Evolutionary conservation across 64 coral and sea anemone genomes (phyloP).

Genomic region (Cladopsammia gracilis): DNA sequence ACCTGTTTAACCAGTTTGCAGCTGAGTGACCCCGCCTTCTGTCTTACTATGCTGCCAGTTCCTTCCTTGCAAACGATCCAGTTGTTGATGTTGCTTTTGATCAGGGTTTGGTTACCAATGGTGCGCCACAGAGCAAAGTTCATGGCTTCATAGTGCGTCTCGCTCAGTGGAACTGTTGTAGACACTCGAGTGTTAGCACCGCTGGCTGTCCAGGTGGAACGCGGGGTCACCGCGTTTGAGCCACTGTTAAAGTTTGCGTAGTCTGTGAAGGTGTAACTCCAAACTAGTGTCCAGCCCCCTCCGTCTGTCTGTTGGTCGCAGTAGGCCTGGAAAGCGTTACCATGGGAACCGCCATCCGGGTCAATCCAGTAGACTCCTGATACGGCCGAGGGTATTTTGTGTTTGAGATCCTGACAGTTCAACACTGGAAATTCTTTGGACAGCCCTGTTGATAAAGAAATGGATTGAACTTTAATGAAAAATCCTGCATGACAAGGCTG

Average conservation of each 20-base stretch:
- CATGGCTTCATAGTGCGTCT: slow-evolving; percentile 33
- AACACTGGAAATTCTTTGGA: background rate
- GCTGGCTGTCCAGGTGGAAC: slow-evolving; percentile 36
- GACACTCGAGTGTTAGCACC: slow-evolving; percentile 11
- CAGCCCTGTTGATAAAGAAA: background rate
- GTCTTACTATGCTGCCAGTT: slow-evolving; percentile 26
- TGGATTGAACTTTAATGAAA: no score
- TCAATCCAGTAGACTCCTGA: slow-evolving; percentile 65
- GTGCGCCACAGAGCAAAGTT: slow-evolving; percentile 48
- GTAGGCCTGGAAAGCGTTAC: slow-evolving; percentile 48
- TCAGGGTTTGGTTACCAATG: slow-evolving; percentile 44
- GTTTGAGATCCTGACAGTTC: slow-evolving; percentile 20
- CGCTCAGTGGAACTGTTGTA: slow-evolving; percentile 37
- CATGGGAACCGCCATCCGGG: slow-evolving; percentile 1
- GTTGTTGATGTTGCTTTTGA: slow-evolving; percentile 82
- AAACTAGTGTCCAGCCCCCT: slow-evolving; percentile 84
- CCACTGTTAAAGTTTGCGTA: slow-evolving; percentile 55
- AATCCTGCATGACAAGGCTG: no score
- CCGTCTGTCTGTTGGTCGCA: slow-evolving; percentile 73
- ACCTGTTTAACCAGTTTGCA: slow-evolving; percentile 53
- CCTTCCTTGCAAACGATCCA: slow-evolving; percentile 58
- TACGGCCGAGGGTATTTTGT: background rate
- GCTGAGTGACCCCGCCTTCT: background rate
- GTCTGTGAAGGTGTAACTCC: slow-evolving; percentile 78
- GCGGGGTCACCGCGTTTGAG: slow-evolving; percentile 68